phyloP scores from a whole-genome alignment of 2,797 vertebrate genomes.

The Semaprochilodus insignis region DNA sequence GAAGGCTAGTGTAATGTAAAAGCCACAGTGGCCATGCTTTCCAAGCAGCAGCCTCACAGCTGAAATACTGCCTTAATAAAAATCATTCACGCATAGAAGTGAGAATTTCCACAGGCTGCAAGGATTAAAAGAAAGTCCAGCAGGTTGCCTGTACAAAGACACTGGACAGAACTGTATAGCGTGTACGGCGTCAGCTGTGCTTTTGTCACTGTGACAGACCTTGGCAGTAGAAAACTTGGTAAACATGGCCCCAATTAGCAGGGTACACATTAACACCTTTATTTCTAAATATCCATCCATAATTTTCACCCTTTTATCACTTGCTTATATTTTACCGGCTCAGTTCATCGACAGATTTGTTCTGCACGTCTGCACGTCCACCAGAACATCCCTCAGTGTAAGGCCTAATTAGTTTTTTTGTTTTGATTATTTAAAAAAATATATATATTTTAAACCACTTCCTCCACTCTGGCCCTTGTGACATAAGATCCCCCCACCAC shows the following conservation, averaged over 20 bases:
- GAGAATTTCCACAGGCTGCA: conserved; percentile 40
- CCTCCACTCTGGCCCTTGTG: too few relatives aligned
- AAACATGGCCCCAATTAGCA: conserved; percentile 28
- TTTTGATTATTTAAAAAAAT: neutral
- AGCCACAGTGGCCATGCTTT: conserved; percentile 1
- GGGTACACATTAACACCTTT: conserved; percentile 3
- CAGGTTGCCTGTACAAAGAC: conserved; percentile 19
- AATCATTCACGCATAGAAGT: conserved; percentile 43
- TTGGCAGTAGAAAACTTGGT: neutral
- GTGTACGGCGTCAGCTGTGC: conserved; percentile 20
- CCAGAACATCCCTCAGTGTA: neutral
- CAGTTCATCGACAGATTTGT: neutral
- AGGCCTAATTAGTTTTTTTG: neutral
- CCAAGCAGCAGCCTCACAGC: conserved; percentile 28
- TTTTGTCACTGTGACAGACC: neutral
- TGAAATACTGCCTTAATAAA: conserved; percentile 55
- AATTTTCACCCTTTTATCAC: neutral
- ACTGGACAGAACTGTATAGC: conserved; percentile 9
- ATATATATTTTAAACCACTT: neutral
- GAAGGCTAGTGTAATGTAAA: conserved; percentile 17
- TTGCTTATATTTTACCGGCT: neutral
- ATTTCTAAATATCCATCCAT: neutral
- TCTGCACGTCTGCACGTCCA: neutral
- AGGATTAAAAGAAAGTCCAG: conserved; percentile 46
- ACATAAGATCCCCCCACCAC: too few relatives aligned